Base-by-base conservation (phyloP, 2,113 vertebrate genomes). In the Hippocampus mohnikei region DNA sequence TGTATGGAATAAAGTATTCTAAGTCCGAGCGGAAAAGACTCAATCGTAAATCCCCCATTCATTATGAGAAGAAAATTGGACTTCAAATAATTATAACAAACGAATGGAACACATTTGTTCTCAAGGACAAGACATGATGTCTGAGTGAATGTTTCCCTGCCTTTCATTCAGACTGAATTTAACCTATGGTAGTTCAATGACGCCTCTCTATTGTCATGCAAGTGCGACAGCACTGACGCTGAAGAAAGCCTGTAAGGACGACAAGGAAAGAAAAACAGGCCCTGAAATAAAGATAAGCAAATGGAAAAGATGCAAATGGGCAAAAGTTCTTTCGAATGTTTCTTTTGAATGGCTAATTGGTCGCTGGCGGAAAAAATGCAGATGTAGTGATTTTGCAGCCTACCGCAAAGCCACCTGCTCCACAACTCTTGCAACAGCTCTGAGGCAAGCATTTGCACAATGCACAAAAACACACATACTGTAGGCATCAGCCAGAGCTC, bases 231-330 rank as follows among this genome's bases (percentile, higher is more conserved):
- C 85, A 88, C 83, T 75, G 78, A 74, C 69, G 82, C 82, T 70
- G 73, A 86, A 86, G 81, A 88, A 86, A 81, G 82, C 77, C 83
- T 74, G 0, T 65, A 75, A 83, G 83, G 85, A 75, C 80, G 73
- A 80, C 79, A 81, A 81, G 84, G 73, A 18, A 7, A 13, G 7
- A 33, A 59, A 52, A 75, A 79, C 83, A 75, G 77, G 21, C 70
- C 76, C 82, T 82, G 79, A 87, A 83, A 78, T 74, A 83, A 80
- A 90, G 84, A 88, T 87, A 88, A 81, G 86, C 84, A 89, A 89
- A 90, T 88, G 79, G 88, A 89, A 86, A 90, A 87, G 77, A 90
- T 87, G 87, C 85, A 86, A 87, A 89, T 87, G 65, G 71, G 63
- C 74, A 74, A 78, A 87, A 27, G 3, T 44, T 44, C 25, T 72